Evolutionary conservation across 2,113 vertebrate genomes (phyloP).

Genomic region (Hippocampus guttulatus): DNA sequence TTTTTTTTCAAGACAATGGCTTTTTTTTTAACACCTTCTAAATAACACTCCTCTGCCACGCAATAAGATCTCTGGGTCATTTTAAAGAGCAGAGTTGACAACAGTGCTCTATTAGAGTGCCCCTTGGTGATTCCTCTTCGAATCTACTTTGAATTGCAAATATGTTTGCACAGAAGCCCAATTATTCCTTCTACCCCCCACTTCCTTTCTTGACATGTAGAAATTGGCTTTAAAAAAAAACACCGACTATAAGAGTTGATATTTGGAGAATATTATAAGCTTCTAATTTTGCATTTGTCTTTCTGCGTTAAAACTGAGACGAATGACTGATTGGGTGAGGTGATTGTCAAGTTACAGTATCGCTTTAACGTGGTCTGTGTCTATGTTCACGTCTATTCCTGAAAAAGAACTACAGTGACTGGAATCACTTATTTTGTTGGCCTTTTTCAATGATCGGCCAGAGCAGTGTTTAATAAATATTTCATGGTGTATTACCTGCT

Average conservation of each 20-base stretch:
- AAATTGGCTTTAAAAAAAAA: background rate
- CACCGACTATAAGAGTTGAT: slow-evolving; percentile 1
- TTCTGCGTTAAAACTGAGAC: background rate
- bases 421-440: background rate
- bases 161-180: slow-evolving; percentile 35
- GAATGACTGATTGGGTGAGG: too few relatives aligned
- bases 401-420: background rate
- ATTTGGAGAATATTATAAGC: background rate
- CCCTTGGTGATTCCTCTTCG: slow-evolving; percentile 56
- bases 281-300: background rate
- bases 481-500: background rate
- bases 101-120: slow-evolving; percentile 57
- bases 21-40: slow-evolving; percentile 50
- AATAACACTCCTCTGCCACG: slow-evolving; percentile 51
- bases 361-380: background rate
- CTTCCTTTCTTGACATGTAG: slow-evolving; percentile 15
- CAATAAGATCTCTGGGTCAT: slow-evolving; percentile 46
- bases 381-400: too few relatives aligned
- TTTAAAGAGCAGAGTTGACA: slow-evolving; percentile 66
- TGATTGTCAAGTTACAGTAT: background rate
- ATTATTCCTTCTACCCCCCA: slow-evolving; percentile 8
- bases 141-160: slow-evolving; percentile 63
- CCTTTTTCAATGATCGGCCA: background rate
- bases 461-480: background rate
- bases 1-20: slow-evolving; percentile 13